Percentiles rank a stretch among this genome's conserved stretches.
These are phyloP conservation scores for Ascidia mentula DNA, from an alignment of 23 tunicate species.

Conservation along the genomic window DNA sequence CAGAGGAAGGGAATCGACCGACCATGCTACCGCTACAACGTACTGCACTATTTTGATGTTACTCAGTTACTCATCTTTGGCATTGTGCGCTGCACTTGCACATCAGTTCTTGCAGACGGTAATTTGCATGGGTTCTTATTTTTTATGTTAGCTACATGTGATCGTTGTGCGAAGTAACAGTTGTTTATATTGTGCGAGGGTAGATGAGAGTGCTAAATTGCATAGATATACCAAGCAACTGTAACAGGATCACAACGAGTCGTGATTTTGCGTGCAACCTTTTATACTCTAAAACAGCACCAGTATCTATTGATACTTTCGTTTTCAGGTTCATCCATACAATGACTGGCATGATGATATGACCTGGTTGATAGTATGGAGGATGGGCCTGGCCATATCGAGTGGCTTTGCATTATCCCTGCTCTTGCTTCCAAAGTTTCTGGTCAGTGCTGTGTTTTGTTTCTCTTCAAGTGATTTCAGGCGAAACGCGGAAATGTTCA, in stretches of 20 bases:
- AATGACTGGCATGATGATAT: slow-evolving; percentile 12
- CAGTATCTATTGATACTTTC: neutral
- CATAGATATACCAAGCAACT: too few species aligned
- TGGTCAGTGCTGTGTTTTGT: too few species aligned
- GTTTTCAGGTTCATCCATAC: slow-evolving; percentile 76
- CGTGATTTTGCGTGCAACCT: too few species aligned
- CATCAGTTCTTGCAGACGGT: slow-evolving; percentile 61
- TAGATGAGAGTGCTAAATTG: too few species aligned
- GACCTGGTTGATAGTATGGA: slow-evolving; percentile 75
- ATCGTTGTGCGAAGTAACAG: too few species aligned
- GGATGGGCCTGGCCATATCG: slow-evolving; percentile 60
- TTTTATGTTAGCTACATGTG: too few species aligned
- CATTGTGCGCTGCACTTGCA: slow-evolving; percentile 37
- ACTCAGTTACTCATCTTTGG: neutral
- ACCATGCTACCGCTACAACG: slow-evolving; percentile 21
- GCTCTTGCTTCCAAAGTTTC: slow-evolving; percentile 35
- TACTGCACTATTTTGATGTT: slow-evolving; percentile 8
- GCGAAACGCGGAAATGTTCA: too few species aligned
- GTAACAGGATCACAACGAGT: too few species aligned
- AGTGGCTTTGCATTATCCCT: slow-evolving; percentile 28
- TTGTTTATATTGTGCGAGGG: too few species aligned
- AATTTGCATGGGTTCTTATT: too few species aligned
- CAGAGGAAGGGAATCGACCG: neutral
- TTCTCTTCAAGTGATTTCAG: too few species aligned
- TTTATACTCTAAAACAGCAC: too few species aligned